Percentiles rank a stretch among this genome's conserved stretches.
Conservation (phyloP, 2,113 vertebrate species). For the Equus quagga region DNA sequence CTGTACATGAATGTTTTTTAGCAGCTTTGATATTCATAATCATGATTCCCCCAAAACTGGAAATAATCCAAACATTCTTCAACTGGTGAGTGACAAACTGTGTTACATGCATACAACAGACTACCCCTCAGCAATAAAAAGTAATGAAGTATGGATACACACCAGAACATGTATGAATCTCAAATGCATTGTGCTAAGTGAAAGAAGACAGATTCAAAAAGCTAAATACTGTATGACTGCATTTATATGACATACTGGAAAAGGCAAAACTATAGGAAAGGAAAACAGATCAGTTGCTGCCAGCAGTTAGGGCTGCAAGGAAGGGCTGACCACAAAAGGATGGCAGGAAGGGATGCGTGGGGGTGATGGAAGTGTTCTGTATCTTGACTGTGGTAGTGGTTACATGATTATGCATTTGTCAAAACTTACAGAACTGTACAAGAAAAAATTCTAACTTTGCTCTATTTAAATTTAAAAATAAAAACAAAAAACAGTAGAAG, state of each 20-base stretch:
- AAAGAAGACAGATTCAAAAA: constrained; percentile 21
- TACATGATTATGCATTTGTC: not conserved
- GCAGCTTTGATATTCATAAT: constrained; percentile 35
- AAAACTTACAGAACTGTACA: constrained; percentile 2
- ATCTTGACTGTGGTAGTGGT: not conserved
- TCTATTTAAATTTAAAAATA: constrained; percentile 12
- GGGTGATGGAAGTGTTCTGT: not conserved
- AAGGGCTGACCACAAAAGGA: not conserved
- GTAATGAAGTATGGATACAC: not conserved
- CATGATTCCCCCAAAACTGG: not conserved
- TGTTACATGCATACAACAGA: not conserved
- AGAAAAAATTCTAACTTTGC: not conserved
- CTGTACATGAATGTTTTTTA: not conserved
- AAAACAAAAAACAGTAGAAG: constrained; percentile 27
- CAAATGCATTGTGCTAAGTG: not conserved
- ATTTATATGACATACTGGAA: not conserved
- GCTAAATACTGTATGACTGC: not conserved
- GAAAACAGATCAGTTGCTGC: not conserved
- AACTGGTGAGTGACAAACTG: not conserved
- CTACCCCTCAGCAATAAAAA: constrained; percentile 36
- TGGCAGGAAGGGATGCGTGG: not conserved
- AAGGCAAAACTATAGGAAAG: constrained; percentile 27
- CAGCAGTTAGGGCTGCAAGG: not conserved
- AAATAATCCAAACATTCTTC: constrained; percentile 35
- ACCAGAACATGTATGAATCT: not conserved